A percentile compares a stretch with the other conserved stretches of the same genome.
phyloP scores from a whole-genome alignment of 2,113 vertebrate genomes.

The Arothron firmamentum region DNA sequence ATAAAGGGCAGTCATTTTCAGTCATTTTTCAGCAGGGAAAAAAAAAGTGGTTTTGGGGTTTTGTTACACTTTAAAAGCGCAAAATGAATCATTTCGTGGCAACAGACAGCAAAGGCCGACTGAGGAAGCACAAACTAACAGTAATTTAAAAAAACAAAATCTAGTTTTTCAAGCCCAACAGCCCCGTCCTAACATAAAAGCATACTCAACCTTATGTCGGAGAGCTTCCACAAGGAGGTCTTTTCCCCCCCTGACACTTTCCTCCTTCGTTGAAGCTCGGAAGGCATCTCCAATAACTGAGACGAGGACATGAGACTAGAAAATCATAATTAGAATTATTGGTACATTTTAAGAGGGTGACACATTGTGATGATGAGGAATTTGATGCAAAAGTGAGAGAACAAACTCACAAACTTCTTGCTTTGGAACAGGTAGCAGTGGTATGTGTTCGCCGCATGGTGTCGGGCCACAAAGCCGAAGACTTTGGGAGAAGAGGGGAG shows the following conservation, averaged over 20 bases:
- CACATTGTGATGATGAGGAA: no score
- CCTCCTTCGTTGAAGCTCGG: constrained; percentile 37
- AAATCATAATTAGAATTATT: background rate
- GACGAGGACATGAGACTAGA: constrained; percentile 71
- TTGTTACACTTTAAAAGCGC: no score
- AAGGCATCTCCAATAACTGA: constrained; percentile 70
- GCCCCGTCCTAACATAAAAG: background rate
- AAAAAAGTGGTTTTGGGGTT: background rate
- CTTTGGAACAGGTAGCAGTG: constrained; percentile 77
- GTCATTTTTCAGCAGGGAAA: no score
- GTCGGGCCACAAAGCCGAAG: constrained; percentile 72
- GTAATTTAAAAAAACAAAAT: background rate
- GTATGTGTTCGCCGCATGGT: constrained; percentile 45
- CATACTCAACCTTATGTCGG: constrained; percentile 67
- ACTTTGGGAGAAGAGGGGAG: constrained; percentile 61
- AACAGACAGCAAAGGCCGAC: no score
- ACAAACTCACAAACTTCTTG: constrained; percentile 59
- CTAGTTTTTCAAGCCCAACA: background rate
- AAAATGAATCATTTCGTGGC: no score
- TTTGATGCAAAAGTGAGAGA: no score
- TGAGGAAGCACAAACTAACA: no score
- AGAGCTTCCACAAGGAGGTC: constrained; percentile 76
- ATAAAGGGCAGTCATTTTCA: no score
- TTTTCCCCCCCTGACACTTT: constrained; percentile 38
- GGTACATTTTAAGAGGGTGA: background rate